phyloP scores from a whole-genome alignment of 2,888 invertebrate genomes.

The Caradrina clavipalpis region DNA sequence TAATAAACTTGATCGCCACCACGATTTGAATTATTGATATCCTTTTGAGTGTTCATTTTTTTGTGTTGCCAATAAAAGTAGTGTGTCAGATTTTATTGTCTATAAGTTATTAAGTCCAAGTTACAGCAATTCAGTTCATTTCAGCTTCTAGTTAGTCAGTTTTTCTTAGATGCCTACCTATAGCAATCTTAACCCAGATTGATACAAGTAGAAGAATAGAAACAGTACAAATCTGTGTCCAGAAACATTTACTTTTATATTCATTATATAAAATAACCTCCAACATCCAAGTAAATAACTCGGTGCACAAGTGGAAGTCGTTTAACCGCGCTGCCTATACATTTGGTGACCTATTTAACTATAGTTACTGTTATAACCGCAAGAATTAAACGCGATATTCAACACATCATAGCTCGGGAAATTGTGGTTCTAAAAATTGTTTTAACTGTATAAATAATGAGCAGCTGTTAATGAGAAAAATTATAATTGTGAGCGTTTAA shows the following conservation, averaged over 20 bases:
- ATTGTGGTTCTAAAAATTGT: conserved; percentile 40
- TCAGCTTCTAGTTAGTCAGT: too few relatives aligned
- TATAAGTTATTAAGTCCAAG: too few relatives aligned
- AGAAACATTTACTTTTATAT: conserved; percentile 10
- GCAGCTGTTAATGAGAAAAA: conserved; percentile 23
- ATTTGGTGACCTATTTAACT: conserved; percentile 54
- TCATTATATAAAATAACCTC: conserved; percentile 12
- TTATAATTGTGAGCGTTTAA: conserved; percentile 1
- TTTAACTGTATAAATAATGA: conserved; percentile 28
- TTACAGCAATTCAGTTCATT: too few relatives aligned
- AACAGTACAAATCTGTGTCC: not conserved
- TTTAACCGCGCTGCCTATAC: conserved; percentile 37
- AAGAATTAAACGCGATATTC: conserved; percentile 49
- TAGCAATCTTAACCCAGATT: too few relatives aligned
- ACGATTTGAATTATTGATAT: too few relatives aligned
- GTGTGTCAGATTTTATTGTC: too few relatives aligned
- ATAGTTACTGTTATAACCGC: conserved; percentile 26
- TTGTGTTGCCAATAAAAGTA: too few relatives aligned
- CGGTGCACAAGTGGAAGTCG: conserved; percentile 10
- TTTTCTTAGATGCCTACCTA: too few relatives aligned
- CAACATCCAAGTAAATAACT: conserved; percentile 41
- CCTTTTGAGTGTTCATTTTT: too few relatives aligned
- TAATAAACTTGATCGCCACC: too few relatives aligned
- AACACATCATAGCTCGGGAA: conserved; percentile 24
- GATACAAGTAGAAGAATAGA: not conserved